Evolutionary conservation across 1,140 invertebrate genomes (phyloP).

Genomic region (Pseudomyrmex cubaensis): DNA sequence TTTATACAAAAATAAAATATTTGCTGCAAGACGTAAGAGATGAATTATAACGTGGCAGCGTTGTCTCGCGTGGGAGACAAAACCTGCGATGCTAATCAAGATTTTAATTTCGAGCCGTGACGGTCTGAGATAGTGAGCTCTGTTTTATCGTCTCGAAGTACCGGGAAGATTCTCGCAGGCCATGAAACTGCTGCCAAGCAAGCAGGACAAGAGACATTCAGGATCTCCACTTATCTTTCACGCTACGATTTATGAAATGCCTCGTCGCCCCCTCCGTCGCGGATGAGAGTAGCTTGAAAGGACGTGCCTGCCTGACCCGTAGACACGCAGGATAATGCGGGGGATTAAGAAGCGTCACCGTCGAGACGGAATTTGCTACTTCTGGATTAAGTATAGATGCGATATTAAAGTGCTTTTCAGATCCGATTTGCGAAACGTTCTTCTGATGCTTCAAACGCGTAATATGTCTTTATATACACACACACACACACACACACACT

Average conservation of each 20-base stretch:
- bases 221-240: slow-evolving; percentile 67
- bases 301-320: slow-evolving; percentile 61
- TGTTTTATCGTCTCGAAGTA: slow-evolving; percentile 60
- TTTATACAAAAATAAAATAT: background rate
- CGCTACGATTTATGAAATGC: slow-evolving; percentile 70
- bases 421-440: slow-evolving; percentile 46
- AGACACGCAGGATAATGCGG: slow-evolving; percentile 67
- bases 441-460: slow-evolving; percentile 14
- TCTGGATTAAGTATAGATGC: slow-evolving; percentile 63
- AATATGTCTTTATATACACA: background rate
- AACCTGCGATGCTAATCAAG: slow-evolving; percentile 38
- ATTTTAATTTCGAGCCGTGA: slow-evolving; percentile 31
- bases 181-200: slow-evolving; percentile 48
- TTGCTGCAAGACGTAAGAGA: background rate
- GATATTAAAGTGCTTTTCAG: slow-evolving; percentile 39
- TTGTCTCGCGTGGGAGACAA: background rate
- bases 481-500: background rate
- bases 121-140: background rate
- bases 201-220: slow-evolving; percentile 62
- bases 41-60: background rate
- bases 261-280: slow-evolving; percentile 32
- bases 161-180: slow-evolving; percentile 16
- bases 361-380: slow-evolving; percentile 39
- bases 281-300: slow-evolving; percentile 66
- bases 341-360: slow-evolving; percentile 62